Conservation (phyloP, 2,888 invertebrate species). For the Tigriopus californicus region DNA sequence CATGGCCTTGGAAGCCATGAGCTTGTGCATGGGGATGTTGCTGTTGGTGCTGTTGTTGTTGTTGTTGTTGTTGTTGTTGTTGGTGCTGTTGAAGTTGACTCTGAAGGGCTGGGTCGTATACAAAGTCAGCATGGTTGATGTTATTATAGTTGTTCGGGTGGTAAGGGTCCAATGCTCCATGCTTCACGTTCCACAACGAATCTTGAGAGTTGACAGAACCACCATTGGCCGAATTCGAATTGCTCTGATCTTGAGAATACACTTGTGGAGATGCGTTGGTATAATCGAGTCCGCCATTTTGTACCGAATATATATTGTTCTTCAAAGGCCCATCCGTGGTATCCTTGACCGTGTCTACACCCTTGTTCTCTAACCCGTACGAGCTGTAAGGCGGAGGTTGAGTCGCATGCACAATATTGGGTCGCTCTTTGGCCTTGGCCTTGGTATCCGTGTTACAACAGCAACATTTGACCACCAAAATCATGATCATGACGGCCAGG, state of each 20-base stretch:
- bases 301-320: conserved; percentile 33
- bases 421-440: neutral
- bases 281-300: conserved; percentile 59
- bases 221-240: conserved; percentile 83
- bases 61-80: conserved; percentile 19
- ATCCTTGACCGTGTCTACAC: conserved; percentile 71
- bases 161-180: conserved; percentile 24
- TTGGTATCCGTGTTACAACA: conserved; percentile 31
- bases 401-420: conserved; percentile 1
- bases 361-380: conserved; percentile 71
- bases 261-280: conserved; percentile 23
- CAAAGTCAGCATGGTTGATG: conserved; percentile 16
- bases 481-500: conserved; percentile 51
- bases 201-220: conserved; percentile 86
- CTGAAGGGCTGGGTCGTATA: neutral
- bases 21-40: conserved; percentile 18
- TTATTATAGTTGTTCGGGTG: conserved; percentile 31
- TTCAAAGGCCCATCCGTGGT: conserved; percentile 59
- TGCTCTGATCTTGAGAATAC: conserved; percentile 33
- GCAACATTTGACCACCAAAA: conserved; percentile 56
- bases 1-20: conserved; percentile 21
- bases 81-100: conserved; percentile 19
- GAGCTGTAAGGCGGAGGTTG: conserved; percentile 29
- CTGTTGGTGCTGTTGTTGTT: conserved; percentile 16
- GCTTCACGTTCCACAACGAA: conserved; percentile 79